These are phyloP conservation scores for Diorhabda carinulata DNA, from an alignment of 1,140 invertebrate genomes.

Conservation along the genomic window DNA sequence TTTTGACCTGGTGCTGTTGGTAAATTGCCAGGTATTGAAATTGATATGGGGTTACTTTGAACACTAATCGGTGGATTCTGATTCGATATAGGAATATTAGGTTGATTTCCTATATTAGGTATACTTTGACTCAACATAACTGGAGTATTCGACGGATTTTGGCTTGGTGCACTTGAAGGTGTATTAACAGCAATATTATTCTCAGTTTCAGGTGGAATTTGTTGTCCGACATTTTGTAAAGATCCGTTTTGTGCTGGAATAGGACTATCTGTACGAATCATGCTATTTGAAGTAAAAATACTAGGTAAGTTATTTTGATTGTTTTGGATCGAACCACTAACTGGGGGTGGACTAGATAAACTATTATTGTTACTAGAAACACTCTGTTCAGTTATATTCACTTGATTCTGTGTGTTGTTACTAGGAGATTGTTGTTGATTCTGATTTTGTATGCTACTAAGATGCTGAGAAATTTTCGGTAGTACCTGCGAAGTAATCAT, in stretches of 20 bases:
- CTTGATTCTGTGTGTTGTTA: constrained; percentile 10
- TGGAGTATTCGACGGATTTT: background rate
- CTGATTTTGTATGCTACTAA: constrained; percentile 16
- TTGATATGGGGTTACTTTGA: background rate
- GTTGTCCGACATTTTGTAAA: too few relatives aligned
- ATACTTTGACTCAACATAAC: constrained; percentile 8
- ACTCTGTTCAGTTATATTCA: background rate
- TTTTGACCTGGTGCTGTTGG: constrained; percentile 6
- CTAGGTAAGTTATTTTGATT: background rate
- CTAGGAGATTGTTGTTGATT: constrained; percentile 10
- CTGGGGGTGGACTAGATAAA: constrained; percentile 14
- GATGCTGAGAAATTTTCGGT: constrained; percentile 19
- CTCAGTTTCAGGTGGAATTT: too few relatives aligned
- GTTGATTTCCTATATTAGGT: background rate
- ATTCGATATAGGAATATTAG: constrained; percentile 11
- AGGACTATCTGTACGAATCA: background rate
- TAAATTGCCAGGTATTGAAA: constrained; percentile 13
- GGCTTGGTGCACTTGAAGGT: background rate
- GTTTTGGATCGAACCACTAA: constrained; percentile 5
- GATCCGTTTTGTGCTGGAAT: background rate
- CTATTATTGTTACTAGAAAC: constrained; percentile 4
- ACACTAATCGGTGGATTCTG: constrained; percentile 7
- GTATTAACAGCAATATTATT: background rate
- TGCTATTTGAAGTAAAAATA: background rate
- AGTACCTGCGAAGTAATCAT: constrained; percentile 15